Base-by-base conservation (phyloP, 2,888 invertebrate species). In the Scrobipalpa costella region DNA sequence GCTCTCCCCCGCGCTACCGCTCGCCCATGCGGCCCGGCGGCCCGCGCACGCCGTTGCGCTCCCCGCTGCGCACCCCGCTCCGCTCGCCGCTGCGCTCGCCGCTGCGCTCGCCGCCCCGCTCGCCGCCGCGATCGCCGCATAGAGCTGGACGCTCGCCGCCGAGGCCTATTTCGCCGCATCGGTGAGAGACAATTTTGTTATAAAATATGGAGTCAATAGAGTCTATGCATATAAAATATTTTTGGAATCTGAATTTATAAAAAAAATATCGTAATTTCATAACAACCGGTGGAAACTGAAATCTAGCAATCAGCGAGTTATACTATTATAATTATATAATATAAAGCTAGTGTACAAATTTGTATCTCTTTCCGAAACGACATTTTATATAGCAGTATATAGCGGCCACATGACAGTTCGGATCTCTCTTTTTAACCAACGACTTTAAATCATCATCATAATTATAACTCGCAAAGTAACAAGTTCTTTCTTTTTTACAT, bases 61-160 rank as follows among this genome's bases (percentile, higher is more conserved):
- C 77, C 40, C 73, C 74, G 62, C 71, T 69, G 36, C 85, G 90
- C 34, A 88, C 92, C 6, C 78, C 77, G 64, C 70, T 65, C 33
- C 73, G 75, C 36, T 69, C 73, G 21, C 77, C 76, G 67, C 75
- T 70, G 58, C 81, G 79, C 47, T 73, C 83, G 13, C 79, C 78
- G 66, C 44, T 67, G 13, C 79, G 76, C 1, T 74, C 80, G 0
- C 78, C 78, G 67, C 68, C 57, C 11, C 80, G 71, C 40, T 71
- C 72, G 58, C 76, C 78, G 76, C 78, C 69, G 86, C 85, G 81
- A 52, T 88, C 88, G 65, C 85, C 86, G 66, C 88, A 84, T 77
- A 80, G 85, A 84, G 44, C 15, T 5, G n/a, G n/a, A 7, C 44
- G 44, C n/a, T 44, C 44, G 15, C 44, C 44, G 44, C 44, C n/a